A percentile compares a stretch with the other conserved stretches of the same genome.
phyloP scores from a whole-genome alignment of 2,113 vertebrate species.

The Scytalopus superciliaris region DNA sequence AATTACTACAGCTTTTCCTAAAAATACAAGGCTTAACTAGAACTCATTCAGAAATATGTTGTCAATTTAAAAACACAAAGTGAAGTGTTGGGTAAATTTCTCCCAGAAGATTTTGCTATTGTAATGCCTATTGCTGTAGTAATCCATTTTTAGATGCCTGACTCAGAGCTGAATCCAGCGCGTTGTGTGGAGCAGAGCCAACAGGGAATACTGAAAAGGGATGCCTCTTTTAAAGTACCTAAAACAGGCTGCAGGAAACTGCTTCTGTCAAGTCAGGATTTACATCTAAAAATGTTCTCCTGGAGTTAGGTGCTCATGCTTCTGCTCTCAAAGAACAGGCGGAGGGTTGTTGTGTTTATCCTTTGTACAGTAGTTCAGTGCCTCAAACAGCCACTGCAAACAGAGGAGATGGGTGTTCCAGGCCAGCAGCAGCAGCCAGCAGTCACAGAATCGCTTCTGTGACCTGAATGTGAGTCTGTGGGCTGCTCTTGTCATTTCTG shows the following conservation, averaged over 20 bases:
- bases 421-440: not conserved
- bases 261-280: not conserved
- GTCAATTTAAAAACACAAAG: not conserved
- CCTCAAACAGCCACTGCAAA: not conserved
- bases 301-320: not conserved
- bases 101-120: not conserved
- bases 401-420: not conserved
- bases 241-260: not conserved
- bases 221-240: not conserved
- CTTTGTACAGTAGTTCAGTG: not conserved
- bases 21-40: not conserved
- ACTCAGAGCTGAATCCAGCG: not conserved
- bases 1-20: conserved; percentile 16
- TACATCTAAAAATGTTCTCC: not conserved
- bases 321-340: not conserved
- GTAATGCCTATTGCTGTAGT: not conserved
- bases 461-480: not conserved
- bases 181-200: not conserved
- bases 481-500: not conserved
- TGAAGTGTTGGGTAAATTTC: not conserved
- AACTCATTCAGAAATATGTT: not conserved
- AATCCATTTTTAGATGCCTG: conserved; percentile 11
- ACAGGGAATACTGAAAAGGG: not conserved
- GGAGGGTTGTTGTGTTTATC: not conserved
- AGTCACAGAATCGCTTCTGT: not conserved